Base-by-base conservation (phyloP, 2,888 invertebrate species). In the Andrena minutula region DNA sequence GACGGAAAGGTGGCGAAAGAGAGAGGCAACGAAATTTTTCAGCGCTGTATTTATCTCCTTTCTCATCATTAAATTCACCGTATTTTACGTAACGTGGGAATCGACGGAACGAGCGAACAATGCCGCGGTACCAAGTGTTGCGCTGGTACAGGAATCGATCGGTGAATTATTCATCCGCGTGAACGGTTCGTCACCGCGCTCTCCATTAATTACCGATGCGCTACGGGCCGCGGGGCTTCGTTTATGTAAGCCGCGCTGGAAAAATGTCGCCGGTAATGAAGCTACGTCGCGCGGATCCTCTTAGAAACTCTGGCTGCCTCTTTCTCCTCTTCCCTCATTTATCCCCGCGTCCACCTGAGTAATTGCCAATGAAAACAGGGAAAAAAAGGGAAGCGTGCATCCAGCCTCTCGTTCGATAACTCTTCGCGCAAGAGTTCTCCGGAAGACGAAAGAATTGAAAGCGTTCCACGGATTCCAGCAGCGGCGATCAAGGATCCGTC, bases 81-180 rank as follows among this genome's bases (percentile, higher is more conserved):
- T 78, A 68, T 83, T 83, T 83, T 75, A 83, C 83, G 83, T 83
- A 83, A 83, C 83, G 83, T 82, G 83, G 83, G 83, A 83, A 83
- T 83, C 74, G 75, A 58, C 66, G 56, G 70, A 56, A 66, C 79
- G 41, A 41, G 23, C 23, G 78, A 82, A 78, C 83, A 83, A 78
- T 82, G 83, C 61, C 49, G 49, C 73, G 63, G 72, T 77, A 78
- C 81, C 79, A 76, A 76, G 70, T 76, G 70, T 76, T 76, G 64
- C 70, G 30, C 69, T 23, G 68, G 82, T 83, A 68, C 78, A 83
- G 64, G 83, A 82, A 83, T 78, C 83, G 78, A 83, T 83, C 68
- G 83, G 83, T 83, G 83, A 83, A 83, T 83, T 75, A 83, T 83
- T 83, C 83, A 83, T 83, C 49, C 78, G 73, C 83, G 77, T 65